Base-by-base conservation (phyloP, 2,113 vertebrate species). In the Leuciscus idus region DNA sequence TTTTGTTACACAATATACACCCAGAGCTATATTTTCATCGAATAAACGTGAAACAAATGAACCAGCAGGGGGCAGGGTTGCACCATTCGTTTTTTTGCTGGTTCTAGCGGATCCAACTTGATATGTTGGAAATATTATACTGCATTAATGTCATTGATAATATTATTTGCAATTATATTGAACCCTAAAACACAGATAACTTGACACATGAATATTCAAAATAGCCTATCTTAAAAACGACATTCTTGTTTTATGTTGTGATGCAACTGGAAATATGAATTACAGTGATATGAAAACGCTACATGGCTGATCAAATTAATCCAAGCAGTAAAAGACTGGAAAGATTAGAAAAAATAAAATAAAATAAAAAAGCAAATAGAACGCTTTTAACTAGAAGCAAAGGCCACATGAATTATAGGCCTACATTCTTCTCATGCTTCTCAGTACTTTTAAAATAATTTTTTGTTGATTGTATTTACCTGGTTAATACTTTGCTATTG, bases 41-140 rank as follows among this genome's bases (percentile, higher is more conserved):
- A 8, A 57, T n/a, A 1, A 28, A 48, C 4, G 21, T 21, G 36
- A 21, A 6, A 62, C 43, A 7, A 13, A 72, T 30, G 36, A n/a
- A 79, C 84, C 88, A 88, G n/a, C 48, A 88, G 86, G 52, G 86
- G 86, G 55, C 86, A 89, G 76, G 3, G 52, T 81, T 88, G 86
- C 46, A 73, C 43, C 50, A 84, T 74, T 62, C 73, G 21, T 87
- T 50, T 15, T 50, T 50, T 50, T 46, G n/a, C 15, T 77, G 17
- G 39, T 4, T 85, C 17, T 75, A 17, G 19, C 46, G 4, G 57
- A 62, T 28, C n/a, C 39, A 81, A 73, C 17, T 36, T 68, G 23
- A 81, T 46, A 52, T 26, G 28, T 30, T 2, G 10, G 6, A 73
- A 46, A 68, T 81, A 55, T n/a, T 36, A 28, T 46, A 19, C 68